These are phyloP conservation scores for Melopsittacus undulatus DNA, from an alignment of 2,797 vertebrate genomes.

Conservation along the genomic window DNA sequence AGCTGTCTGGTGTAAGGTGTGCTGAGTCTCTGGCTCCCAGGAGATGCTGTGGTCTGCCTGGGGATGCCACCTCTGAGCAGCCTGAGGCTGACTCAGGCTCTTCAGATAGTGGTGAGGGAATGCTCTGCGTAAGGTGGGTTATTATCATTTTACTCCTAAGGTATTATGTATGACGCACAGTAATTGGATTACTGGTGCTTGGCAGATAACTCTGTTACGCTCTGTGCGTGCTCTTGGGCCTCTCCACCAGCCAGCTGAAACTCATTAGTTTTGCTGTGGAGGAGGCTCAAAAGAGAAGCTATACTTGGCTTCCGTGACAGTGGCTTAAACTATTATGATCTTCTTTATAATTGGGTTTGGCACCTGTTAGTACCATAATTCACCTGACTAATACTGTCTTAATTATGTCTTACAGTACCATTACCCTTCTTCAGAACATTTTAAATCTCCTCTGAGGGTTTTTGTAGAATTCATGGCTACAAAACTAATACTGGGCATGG, in stretches of 20 bases:
- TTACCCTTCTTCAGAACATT: neutral
- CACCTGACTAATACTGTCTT: neutral
- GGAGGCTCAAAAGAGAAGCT: neutral
- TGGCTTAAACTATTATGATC: neutral
- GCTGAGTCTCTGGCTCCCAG: rapidly evolving
- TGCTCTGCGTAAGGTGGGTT: neutral
- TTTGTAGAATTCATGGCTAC: neutral
- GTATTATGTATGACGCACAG: neutral
- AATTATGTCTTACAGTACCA: neutral
- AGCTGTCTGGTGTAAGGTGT: neutral
- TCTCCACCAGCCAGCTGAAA: neutral
- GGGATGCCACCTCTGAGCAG: neutral
- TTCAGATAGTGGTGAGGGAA: neutral
- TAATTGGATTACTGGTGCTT: neutral
- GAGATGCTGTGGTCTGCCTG: neutral
- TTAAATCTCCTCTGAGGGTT: neutral
- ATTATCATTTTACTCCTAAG: neutral
- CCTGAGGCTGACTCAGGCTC: rapidly evolving
- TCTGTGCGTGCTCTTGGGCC: neutral
- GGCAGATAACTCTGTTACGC: neutral
- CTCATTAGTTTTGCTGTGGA: neutral
- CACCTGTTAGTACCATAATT: neutral
- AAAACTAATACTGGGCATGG: neutral
- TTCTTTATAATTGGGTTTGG: neutral
- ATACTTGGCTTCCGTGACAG: neutral